Conservation (phyloP, 2,888 invertebrate species). For the Petrophora chlorosata region DNA sequence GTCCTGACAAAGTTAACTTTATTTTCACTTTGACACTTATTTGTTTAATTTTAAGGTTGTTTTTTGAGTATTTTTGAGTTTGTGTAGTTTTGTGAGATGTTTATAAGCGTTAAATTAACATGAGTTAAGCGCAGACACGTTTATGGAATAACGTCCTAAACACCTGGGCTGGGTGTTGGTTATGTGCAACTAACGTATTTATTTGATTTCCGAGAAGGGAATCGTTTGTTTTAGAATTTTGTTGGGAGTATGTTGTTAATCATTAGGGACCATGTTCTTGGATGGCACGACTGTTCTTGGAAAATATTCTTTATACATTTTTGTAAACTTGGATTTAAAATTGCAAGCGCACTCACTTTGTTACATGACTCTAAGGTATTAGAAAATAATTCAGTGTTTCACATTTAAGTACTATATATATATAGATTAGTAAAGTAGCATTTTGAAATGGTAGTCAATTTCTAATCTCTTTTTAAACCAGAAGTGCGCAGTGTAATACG, state of each 20-base stretch:
- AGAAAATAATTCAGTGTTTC: too few species aligned
- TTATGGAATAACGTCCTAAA: slow-evolving; percentile 61
- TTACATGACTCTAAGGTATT: too few species aligned
- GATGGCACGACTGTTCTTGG: not conserved
- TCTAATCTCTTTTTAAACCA: too few species aligned
- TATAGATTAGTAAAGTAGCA: too few species aligned
- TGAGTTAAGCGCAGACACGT: slow-evolving; percentile 65
- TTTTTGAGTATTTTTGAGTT: slow-evolving; percentile 10
- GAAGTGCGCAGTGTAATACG: too few species aligned
- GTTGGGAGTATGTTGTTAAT: slow-evolving; percentile 24
- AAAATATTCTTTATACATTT: too few species aligned
- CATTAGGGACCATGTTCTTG: slow-evolving; percentile 16
- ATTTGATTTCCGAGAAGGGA: slow-evolving; percentile 52
- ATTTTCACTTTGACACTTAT: slow-evolving; percentile 15
- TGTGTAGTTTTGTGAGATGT: slow-evolving; percentile 14
- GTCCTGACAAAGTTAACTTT: slow-evolving; percentile 21
- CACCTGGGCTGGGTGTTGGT: slow-evolving; percentile 74
- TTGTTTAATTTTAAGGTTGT: slow-evolving; percentile 5
- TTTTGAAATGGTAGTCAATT: too few species aligned
- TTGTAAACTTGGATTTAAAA: too few species aligned
- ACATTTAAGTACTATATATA: too few species aligned
- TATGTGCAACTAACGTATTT: slow-evolving; percentile 51
- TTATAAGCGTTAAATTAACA: slow-evolving; percentile 64
- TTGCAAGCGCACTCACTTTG: too few species aligned
- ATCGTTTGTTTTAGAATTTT: slow-evolving; percentile 35